These are phyloP conservation scores for Seira sanloemensis DNA, from an alignment of 2,888 invertebrate genomes.

Conservation along the genomic window DNA sequence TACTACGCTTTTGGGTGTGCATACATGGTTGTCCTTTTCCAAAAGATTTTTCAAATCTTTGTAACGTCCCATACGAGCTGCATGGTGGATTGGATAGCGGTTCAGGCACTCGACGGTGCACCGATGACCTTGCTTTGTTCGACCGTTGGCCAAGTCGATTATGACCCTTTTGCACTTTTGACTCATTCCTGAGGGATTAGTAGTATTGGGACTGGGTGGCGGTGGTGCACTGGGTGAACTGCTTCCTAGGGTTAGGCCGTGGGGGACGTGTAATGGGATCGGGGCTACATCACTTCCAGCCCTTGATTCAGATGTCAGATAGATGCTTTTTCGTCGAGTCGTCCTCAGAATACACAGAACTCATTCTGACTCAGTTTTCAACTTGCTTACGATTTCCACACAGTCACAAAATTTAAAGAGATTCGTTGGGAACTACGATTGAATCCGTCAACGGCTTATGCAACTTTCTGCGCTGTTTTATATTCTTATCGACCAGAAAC, in stretches of 20 bases:
- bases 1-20: neutral
- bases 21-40: slow-evolving; percentile 14
- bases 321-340: neutral
- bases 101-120: slow-evolving; percentile 55
- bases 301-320: neutral
- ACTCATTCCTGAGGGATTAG: neutral
- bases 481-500: neutral
- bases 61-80: slow-evolving; percentile 60
- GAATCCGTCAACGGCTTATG: neutral
- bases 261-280: neutral
- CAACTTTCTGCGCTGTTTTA: neutral
- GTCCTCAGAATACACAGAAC: neutral
- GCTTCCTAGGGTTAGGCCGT: neutral
- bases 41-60: slow-evolving; percentile 49
- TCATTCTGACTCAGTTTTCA: neutral
- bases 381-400: neutral
- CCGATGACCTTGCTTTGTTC: slow-evolving; percentile 39
- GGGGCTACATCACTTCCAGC: neutral
- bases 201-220: no score
- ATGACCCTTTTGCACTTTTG: slow-evolving; percentile 19
- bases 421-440: neutral
- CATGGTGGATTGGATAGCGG: slow-evolving; percentile 66
- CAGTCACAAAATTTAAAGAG: neutral
- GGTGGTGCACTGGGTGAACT: neutral
- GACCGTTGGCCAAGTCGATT: slow-evolving; percentile 32